phyloP scores from a whole-genome alignment of 2,888 invertebrate species.

The Callimorpha dominula region DNA sequence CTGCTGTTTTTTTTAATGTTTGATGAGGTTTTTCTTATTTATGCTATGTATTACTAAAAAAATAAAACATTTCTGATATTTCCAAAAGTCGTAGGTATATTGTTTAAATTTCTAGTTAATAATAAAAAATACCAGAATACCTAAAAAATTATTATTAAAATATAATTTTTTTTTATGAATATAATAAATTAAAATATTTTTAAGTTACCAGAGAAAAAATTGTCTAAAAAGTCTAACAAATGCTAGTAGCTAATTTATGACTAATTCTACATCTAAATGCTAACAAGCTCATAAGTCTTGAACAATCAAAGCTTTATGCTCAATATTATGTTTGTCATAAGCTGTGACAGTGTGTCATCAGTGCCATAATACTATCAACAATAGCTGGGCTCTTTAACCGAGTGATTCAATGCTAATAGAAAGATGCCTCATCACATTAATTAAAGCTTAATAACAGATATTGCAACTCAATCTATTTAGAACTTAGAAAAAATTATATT shows the following conservation, averaged over 20 bases:
- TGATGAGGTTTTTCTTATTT: no score
- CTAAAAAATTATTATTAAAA: no score
- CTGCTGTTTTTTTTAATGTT: no score
- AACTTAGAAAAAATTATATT: not conserved
- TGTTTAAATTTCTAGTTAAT: no score
- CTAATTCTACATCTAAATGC: not conserved
- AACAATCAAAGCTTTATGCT: constrained; percentile 8
- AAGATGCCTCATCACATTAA: constrained; percentile 31
- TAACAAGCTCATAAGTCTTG: not conserved
- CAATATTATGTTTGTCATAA: constrained; percentile 20
- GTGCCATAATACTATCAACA: constrained; percentile 42
- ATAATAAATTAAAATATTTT: no score
- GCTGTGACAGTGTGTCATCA: constrained; percentile 38
- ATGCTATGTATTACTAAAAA: no score
- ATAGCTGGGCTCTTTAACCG: constrained; percentile 30
- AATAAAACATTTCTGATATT: no score
- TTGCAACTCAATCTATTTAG: constrained; percentile 6
- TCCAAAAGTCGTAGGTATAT: no score
- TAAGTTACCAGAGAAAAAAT: no score
- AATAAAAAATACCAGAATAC: no score
- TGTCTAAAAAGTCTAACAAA: no score
- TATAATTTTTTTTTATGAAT: no score
- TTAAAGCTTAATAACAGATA: constrained; percentile 22
- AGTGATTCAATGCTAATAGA: constrained; percentile 59
- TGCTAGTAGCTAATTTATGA: not conserved